phyloP scores from a whole-genome alignment of 2,888 invertebrate species.

The Dolichopus griseipennis region DNA sequence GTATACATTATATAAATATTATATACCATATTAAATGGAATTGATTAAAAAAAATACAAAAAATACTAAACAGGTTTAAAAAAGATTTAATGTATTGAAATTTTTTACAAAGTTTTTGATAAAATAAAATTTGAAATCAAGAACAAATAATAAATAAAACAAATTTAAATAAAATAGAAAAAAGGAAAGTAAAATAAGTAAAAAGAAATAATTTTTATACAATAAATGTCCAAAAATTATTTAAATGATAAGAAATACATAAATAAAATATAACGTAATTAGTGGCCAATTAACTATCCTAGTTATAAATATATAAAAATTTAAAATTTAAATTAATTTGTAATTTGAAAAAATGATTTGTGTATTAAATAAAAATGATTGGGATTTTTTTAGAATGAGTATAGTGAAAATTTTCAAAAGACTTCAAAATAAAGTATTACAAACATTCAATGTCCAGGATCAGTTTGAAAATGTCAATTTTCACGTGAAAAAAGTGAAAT shows the following conservation, averaged over 20 bases:
- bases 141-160: not conserved
- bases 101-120: not conserved
- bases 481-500: no score
- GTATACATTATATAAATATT: not conserved
- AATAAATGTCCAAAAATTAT: not conserved
- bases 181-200: not conserved
- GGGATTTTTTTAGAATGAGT: no score
- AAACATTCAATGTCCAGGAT: no score
- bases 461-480: no score
- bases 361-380: no score
- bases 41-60: not conserved
- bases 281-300: not conserved
- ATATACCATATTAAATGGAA: not conserved
- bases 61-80: not conserved
- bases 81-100: not conserved
- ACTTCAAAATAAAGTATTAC: no score
- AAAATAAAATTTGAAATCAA: not conserved
- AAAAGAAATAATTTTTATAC: not conserved
- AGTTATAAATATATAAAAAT: not conserved
- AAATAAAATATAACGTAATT: not conserved
- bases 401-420: no score
- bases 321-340: not conserved
- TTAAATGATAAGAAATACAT: not conserved
- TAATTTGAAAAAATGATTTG: no score
- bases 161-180: no score